Conservation (phyloP, 2,888 invertebrate species). For the Anarsia innoxiella region DNA sequence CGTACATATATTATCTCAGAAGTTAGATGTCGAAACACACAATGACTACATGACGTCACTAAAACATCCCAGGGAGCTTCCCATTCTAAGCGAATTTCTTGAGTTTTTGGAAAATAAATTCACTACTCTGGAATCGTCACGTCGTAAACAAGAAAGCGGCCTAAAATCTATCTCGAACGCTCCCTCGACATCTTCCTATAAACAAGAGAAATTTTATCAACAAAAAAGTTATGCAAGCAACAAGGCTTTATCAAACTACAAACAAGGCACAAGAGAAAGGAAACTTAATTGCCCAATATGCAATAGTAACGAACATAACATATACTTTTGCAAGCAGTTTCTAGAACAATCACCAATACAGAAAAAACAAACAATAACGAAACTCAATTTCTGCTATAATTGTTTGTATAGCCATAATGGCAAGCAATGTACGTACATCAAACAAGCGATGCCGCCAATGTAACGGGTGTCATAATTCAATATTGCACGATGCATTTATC, state of each 20-base stretch:
- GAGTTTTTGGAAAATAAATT: conserved; percentile 19
- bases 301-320: neutral
- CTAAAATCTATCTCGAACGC: neutral
- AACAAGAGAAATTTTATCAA: neutral
- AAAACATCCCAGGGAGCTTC: conserved; percentile 15
- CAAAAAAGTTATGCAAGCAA: neutral
- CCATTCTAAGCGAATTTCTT: conserved; percentile 15
- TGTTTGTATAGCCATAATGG: conserved; percentile 18
- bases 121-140: conserved; percentile 16
- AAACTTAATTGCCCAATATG: neutral
- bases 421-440: conserved; percentile 16
- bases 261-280: neutral
- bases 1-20: conserved; percentile 17
- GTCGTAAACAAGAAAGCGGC: conserved; percentile 7
- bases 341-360: neutral
- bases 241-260: neutral
- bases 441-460: conserved; percentile 14
- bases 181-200: neutral
- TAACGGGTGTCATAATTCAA: conserved; percentile 11
- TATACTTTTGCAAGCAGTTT: neutral
- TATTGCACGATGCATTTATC: conserved; percentile 15
- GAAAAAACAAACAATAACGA: conserved; percentile 9
- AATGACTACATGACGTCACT: conserved; percentile 17
- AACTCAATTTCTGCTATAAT: conserved; percentile 17
- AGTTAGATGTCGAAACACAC: conserved; percentile 18